Evolutionary conservation across 2,113 vertebrate species (phyloP), one percentile per base, ranked within the genome.

Genomic region (Ageneiosus marmoratus): DNA sequence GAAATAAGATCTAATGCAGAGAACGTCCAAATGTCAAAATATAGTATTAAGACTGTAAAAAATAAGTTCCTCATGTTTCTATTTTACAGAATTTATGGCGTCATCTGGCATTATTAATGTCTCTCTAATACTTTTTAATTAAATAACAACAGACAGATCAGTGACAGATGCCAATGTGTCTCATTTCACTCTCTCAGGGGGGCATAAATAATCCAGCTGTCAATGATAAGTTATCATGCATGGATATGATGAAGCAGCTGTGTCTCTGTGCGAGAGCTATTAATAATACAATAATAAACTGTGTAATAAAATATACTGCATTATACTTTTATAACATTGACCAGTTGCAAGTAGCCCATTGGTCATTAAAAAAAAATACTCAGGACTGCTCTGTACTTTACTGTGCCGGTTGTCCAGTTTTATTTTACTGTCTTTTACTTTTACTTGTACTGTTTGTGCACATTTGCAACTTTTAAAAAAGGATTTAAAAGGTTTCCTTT

Each of bases 151-250:
- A n/a, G 12, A 13, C 9, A 55, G 27, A 76, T 55, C 69, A 46
- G 69, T n/a, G 22, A 22, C 69, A 74, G 32, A 50, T 81, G 69
- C 27, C 29, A 62, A 15, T 77, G 70, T 63, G 29, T 51, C 9
- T 63, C 29, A 20, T 37, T 41, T 80, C 56, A 34, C 4, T n/a
- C 76, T 56, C 55, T 79, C 29, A 74, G 29, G 60, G 24, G 44
- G 20, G 56, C 20, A 51, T 65, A 46, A 62, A 48, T 13, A 29
- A 84, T 77, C 65, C 65, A 72, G 41, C 76, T 79, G 82, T 79
- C 63, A 72, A 48, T 20, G 62, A 78, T 72, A 77, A 79, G n/a
- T 78, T 76, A 83, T 60, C 46, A 83, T 62, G 72, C 56, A 16
- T 75, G 80, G 12, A 37, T 83, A 65, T 76, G 18, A 46, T 77